Conservation (phyloP, 2,113 vertebrate genomes). For the Erythrocercus mccallii region DNA sequence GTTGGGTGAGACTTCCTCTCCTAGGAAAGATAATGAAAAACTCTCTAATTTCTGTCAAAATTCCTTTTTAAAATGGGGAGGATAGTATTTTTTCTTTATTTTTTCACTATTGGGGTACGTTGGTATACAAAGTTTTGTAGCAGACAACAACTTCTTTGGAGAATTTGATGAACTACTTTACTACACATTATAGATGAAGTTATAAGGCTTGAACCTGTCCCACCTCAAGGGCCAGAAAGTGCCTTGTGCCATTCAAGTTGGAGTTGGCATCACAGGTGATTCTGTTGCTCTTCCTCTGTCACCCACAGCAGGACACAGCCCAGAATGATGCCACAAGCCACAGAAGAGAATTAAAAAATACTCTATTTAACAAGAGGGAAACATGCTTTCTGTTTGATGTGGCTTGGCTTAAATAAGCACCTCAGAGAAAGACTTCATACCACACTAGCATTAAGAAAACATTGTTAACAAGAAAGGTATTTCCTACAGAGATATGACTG, state of each 20-base stretch:
- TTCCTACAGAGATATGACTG: neutral
- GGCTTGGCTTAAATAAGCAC: neutral
- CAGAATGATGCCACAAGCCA: neutral
- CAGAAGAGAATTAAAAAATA: neutral
- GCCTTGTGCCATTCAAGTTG: neutral
- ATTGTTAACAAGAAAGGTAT: neutral
- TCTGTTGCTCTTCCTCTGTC: neutral
- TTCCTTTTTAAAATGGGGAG: neutral
- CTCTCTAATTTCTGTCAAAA: neutral
- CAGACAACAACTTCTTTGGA: neutral
- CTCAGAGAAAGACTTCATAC: neutral
- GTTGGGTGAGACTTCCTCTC: neutral
- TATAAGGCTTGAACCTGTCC: neutral
- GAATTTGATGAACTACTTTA: neutral
- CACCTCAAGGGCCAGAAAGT: fast-evolving
- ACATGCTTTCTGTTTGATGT: neutral
- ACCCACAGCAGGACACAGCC: neutral
- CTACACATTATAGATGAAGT: neutral
- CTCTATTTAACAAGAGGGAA: neutral
- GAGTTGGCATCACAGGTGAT: neutral
- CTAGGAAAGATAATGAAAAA: neutral
- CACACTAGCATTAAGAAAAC: neutral
- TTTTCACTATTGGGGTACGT: neutral
- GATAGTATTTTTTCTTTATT: neutral
- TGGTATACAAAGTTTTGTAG: neutral